Percentiles rank a stretch among this genome's conserved stretches.
Evolutionary conservation across 2,797 vertebrate genomes (phyloP).

Genomic region (Anguilla megastoma): DNA sequence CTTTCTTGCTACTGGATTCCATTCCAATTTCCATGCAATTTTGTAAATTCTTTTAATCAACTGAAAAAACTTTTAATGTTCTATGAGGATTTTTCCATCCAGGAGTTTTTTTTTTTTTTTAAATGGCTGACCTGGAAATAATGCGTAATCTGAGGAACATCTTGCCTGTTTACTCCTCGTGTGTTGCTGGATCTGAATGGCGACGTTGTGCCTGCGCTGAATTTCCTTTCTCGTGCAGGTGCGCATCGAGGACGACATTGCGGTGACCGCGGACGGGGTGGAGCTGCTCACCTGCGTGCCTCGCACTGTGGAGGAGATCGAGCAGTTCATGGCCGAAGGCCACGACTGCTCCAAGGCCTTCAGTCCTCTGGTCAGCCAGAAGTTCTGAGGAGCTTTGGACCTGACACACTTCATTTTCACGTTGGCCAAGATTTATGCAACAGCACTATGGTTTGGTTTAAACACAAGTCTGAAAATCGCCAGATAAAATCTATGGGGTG

Average conservation of each 20-base stretch:
- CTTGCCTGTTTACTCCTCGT: not conserved
- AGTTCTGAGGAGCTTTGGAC: conserved; percentile 49
- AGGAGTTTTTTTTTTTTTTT: not conserved
- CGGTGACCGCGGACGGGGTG: conserved; percentile 77
- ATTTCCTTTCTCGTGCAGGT: conserved; percentile 70
- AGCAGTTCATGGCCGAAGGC: conserved; percentile 85
- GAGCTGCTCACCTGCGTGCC: conserved; percentile 96
- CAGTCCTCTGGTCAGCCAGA: conserved; percentile 55
- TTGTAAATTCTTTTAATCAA: not conserved
- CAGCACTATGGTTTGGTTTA: not conserved
- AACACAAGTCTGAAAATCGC: not conserved
- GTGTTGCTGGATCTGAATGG: not conserved
- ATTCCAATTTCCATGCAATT: not conserved
- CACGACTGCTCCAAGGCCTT: conserved; percentile 71
- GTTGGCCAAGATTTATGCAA: not conserved
- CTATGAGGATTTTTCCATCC: not conserved
- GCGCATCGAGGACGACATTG: conserved; percentile 91
- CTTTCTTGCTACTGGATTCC: not conserved
- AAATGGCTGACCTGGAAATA: not conserved
- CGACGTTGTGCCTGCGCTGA: not conserved
- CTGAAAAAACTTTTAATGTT: not conserved
- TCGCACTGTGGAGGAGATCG: conserved; percentile 89
- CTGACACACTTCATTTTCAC: not conserved
- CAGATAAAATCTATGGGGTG: not conserved
- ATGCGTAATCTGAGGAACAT: not conserved